A percentile compares a stretch with the other conserved stretches of the same genome.
Conservation (phyloP, 2,797 vertebrate species). For the Coilia nasus region DNA sequence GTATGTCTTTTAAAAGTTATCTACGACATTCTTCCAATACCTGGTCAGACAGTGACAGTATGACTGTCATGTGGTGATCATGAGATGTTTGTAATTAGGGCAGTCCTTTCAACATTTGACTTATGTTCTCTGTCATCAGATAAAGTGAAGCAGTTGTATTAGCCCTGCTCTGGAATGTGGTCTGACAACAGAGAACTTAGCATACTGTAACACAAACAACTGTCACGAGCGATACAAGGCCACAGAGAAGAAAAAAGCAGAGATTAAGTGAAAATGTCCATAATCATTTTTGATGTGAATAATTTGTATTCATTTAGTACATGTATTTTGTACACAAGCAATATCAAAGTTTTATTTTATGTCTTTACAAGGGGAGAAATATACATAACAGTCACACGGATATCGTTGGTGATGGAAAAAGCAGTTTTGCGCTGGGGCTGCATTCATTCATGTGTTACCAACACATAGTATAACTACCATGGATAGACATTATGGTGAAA, state of each 20-base stretch:
- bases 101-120: neutral
- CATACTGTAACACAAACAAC: neutral
- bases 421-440: neutral
- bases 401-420: neutral
- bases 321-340: neutral
- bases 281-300: neutral
- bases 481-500: neutral
- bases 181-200: neutral
- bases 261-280: neutral
- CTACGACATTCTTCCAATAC: neutral
- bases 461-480: neutral
- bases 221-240: neutral
- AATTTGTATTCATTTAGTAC: neutral
- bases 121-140: neutral
- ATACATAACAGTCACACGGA: neutral
- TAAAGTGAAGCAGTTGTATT: neutral
- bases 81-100: neutral
- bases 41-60: neutral
- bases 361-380: neutral
- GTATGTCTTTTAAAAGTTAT: neutral
- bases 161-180: neutral
- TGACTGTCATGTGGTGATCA: constrained; percentile 20
- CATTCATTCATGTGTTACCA: neutral
- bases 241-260: neutral
- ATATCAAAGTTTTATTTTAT: neutral